A percentile compares a stretch with the other conserved stretches of the same genome.
Evolutionary conservation across 2,888 invertebrate species (phyloP).

Genomic region (Lasius fuliginosus): DNA sequence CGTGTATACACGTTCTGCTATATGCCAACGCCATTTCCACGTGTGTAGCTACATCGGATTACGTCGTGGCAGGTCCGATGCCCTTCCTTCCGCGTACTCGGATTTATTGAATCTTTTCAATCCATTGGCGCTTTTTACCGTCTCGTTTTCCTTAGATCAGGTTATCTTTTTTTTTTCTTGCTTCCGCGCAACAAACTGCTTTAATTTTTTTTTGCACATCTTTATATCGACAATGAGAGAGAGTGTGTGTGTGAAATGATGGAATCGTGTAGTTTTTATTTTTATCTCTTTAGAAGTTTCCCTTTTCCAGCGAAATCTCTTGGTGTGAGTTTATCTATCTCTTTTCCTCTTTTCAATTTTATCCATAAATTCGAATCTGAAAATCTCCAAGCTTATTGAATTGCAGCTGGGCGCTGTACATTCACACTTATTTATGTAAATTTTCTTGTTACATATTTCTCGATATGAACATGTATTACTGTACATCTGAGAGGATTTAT

Average conservation of each 20-base stretch:
- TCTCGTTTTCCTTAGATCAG: not conserved
- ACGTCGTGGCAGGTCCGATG: slow-evolving; percentile 64
- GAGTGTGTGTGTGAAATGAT: not conserved
- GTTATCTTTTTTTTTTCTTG: not conserved
- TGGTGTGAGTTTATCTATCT: not conserved
- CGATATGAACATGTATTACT: not conserved
- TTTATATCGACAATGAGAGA: not conserved
- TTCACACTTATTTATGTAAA: slow-evolving; percentile 22
- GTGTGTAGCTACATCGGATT: slow-evolving; percentile 69
- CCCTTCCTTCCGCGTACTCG: slow-evolving; percentile 62
- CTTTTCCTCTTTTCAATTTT: not conserved
- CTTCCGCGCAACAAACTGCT: slow-evolving; percentile 7
- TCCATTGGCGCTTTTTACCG: slow-evolving; percentile 37
- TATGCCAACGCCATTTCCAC: slow-evolving; percentile 47
- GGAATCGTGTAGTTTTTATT: not conserved
- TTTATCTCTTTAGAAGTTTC: not conserved
- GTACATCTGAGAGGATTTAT: slow-evolving; percentile 6
- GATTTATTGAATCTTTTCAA: slow-evolving; percentile 62
- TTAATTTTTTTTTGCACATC: not conserved
- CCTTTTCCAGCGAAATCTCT: not conserved
- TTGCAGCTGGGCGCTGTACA: not conserved
- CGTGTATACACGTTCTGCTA: slow-evolving; percentile 53
- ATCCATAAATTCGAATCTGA: not conserved
- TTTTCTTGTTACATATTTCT: slow-evolving; percentile 8
- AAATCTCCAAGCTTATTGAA: not conserved